These are phyloP conservation scores for Apamea epomidion DNA, from an alignment of 2,888 invertebrate species.

Conservation along the genomic window DNA sequence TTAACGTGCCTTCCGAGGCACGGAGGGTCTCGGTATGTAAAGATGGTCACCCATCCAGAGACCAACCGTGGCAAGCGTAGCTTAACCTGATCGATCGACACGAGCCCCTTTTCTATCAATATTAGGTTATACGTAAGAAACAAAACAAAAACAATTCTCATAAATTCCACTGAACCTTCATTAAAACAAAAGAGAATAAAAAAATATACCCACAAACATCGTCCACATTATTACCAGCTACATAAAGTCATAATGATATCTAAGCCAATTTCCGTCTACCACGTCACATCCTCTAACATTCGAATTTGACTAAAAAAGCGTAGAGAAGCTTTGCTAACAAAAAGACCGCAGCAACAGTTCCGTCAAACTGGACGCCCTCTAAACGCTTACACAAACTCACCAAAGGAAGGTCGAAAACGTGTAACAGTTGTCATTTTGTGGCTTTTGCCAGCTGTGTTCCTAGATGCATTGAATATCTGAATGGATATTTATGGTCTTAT, in stretches of 20 bases:
- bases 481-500: too few relatives aligned
- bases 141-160: not conserved
- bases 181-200: too few relatives aligned
- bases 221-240: not conserved
- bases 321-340: constrained; percentile 42
- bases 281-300: constrained; percentile 1
- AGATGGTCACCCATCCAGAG: too few relatives aligned
- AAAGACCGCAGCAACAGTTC: constrained; percentile 63
- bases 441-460: constrained; percentile 16
- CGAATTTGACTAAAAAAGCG: constrained; percentile 14
- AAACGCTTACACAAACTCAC: constrained; percentile 37
- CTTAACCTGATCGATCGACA: too few relatives aligned
- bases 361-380: constrained; percentile 54
- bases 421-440: constrained; percentile 57
- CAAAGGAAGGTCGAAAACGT: constrained; percentile 57
- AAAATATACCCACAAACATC: not conserved
- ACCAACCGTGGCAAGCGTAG: too few relatives aligned
- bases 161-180: not conserved
- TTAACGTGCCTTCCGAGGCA: too few relatives aligned
- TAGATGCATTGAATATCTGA: constrained; percentile 6
- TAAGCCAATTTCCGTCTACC: constrained; percentile 14
- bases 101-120: too few relatives aligned
- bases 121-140: not conserved
- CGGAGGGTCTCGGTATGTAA: too few relatives aligned
- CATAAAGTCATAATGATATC: not conserved